Base-by-base conservation (phyloP, 2,888 invertebrate genomes). In the Catocala fraxini region DNA sequence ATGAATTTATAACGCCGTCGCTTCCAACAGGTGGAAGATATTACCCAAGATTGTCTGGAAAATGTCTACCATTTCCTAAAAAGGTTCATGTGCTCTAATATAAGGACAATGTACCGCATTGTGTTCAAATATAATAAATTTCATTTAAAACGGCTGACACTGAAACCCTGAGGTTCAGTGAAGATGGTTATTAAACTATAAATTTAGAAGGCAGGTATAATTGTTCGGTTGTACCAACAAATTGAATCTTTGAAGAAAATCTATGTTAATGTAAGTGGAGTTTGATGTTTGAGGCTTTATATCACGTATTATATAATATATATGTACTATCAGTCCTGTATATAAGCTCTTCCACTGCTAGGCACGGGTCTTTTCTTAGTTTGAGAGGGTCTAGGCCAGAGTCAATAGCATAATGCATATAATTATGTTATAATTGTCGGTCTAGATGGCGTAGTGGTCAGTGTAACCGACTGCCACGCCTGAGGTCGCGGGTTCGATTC, bases 151-250 rank as follows among this genome's bases (percentile, higher is more conserved):
- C n/a, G 35, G 35, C 7, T 39, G 35, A n/a, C n/a, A 42, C 11
- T 42, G 11, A 10, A 42, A n/a, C 54, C 41, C 6, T 56, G 47
- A n/a, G 52, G 63, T 57, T 71, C 57, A 61, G 33, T 3, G 55
- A 42, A 42, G 51, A 39, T n/a, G 52, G 57, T 57, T 71, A 68
- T 68, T 71, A 69, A 71, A 62, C 69, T 47, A 69, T 69, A 63
- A 70, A 63, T 72, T 56, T 47, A 58, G 56, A 34, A 53, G 56
- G 63, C 54, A 55, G 57, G 58, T 63, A 46, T 39, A 57, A 56
- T 51, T 68, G 58, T 63, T 56, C 43, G 12, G 5, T 46, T 39
- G 35, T 6, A 39, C 1, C 35, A 39, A 39, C 35, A 35, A 35
- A 5, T 39, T 39, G 0, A 25, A 25, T 25, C 9, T 39, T 39